Conservation (phyloP, 2,888 invertebrate species). For the Drosophila buzzatii region DNA sequence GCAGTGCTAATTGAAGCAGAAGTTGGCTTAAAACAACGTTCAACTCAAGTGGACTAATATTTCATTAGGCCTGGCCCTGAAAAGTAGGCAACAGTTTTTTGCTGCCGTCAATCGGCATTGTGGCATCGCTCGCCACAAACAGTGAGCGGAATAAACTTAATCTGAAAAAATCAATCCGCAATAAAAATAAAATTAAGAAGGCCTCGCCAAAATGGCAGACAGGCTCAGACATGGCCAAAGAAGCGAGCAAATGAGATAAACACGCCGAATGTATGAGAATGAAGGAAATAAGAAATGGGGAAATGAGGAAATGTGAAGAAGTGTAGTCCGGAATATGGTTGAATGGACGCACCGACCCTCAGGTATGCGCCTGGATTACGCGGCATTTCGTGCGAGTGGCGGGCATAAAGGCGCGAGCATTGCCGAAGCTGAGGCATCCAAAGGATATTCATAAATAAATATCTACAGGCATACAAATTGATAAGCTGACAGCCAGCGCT, state of each 20-base stretch:
- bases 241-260: slow-evolving; percentile 5
- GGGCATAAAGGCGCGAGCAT: slow-evolving; percentile 54
- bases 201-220: slow-evolving; percentile 50
- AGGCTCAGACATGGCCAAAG: slow-evolving; percentile 19
- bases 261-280: slow-evolving; percentile 9
- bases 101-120: slow-evolving; percentile 6
- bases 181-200: slow-evolving; percentile 78
- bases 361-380: slow-evolving; percentile 77
- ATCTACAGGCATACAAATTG: slow-evolving; percentile 79
- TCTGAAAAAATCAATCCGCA: slow-evolving; percentile 78
- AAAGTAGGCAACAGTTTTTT: slow-evolving; percentile 47
- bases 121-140: slow-evolving; percentile 8
- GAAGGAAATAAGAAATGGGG: neutral
- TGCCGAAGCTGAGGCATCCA: slow-evolving; percentile 48
- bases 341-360: slow-evolving; percentile 39
- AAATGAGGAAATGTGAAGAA: neutral
- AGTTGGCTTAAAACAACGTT: slow-evolving; percentile 38
- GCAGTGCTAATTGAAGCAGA: slow-evolving; percentile 65
- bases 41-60: slow-evolving; percentile 33
- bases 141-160: slow-evolving; percentile 55
- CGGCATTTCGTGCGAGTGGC: slow-evolving; percentile 57
- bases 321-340: slow-evolving; percentile 18
- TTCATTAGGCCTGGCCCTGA: slow-evolving; percentile 33
- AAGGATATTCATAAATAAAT: slow-evolving; percentile 80
- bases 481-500: slow-evolving; percentile 66